These are phyloP conservation scores for Sebastiscus albofasciatus DNA, from an alignment of 2,797 vertebrate genomes.

Conservation along the genomic window DNA sequence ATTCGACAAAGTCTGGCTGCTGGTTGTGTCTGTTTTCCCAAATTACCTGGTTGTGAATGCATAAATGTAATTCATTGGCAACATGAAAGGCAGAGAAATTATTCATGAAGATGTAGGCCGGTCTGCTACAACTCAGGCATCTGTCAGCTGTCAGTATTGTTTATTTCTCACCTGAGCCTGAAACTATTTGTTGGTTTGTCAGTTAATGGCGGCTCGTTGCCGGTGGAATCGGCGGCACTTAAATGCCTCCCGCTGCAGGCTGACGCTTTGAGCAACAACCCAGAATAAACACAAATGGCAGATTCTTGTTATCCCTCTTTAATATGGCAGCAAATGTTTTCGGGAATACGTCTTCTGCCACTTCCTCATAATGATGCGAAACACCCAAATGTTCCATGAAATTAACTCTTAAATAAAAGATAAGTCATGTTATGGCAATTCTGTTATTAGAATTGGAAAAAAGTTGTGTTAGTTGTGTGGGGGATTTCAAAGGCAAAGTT, in stretches of 20 bases:
- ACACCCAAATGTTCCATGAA: constrained; percentile 66
- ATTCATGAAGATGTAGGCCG: constrained; percentile 65
- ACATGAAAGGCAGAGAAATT: constrained; percentile 64
- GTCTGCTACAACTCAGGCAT: constrained; percentile 59
- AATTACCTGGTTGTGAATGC: constrained; percentile 61
- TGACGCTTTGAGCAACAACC: constrained; percentile 58
- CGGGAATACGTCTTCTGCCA: constrained; percentile 36
- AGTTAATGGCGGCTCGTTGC: constrained; percentile 55
- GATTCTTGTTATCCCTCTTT: constrained; percentile 56
- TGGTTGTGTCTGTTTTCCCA: constrained; percentile 41
- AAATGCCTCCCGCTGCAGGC: constrained; percentile 58
- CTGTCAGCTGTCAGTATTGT: constrained; percentile 78
- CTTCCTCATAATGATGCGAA: constrained; percentile 40
- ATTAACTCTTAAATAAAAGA: constrained; percentile 72
- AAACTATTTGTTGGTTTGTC: constrained; percentile 72
- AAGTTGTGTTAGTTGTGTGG: not conserved
- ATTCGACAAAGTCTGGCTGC: constrained; percentile 47
- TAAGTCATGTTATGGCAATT: constrained; percentile 56
- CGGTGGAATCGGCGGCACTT: constrained; percentile 49
- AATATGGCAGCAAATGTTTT: constrained; percentile 40
- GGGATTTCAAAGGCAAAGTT: constrained; percentile 51
- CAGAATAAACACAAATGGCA: constrained; percentile 60
- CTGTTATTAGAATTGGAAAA: constrained; percentile 29
- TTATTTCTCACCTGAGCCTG: constrained; percentile 72
- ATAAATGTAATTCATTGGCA: constrained; percentile 61